A percentile compares a stretch with the other conserved stretches of the same genome.
Conservation (phyloP, 2,113 vertebrate species). For the Micronycteris hirsuta region DNA sequence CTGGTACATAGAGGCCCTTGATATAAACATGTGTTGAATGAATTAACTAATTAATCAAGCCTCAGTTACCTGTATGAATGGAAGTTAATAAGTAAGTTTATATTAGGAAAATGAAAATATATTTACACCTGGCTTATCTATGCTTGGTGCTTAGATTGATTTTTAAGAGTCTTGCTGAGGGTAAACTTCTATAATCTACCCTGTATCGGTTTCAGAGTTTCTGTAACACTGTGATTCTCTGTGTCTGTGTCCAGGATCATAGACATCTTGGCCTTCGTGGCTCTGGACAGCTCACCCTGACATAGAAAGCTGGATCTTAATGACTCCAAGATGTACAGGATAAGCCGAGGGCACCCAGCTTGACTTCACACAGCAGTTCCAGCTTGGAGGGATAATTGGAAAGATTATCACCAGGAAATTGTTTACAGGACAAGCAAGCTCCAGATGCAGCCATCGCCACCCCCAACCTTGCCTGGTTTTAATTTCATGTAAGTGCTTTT, state of each 20-base stretch:
- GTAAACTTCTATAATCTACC: neutral
- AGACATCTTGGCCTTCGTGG: neutral
- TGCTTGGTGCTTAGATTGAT: neutral
- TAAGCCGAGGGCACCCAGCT: constrained; percentile 34
- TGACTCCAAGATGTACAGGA: constrained; percentile 60
- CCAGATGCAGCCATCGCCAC: constrained; percentile 20
- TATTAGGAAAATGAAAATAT: neutral
- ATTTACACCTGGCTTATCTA: neutral
- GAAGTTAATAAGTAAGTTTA: neutral
- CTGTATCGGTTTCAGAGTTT: neutral
- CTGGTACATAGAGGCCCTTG: neutral
- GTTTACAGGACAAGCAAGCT: constrained; percentile 54
- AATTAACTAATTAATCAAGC: neutral
- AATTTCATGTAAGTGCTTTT: constrained; percentile 53
- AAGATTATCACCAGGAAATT: constrained; percentile 70
- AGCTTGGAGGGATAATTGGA: constrained; percentile 56
- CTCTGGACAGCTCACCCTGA: constrained; percentile 33
- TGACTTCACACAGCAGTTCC: constrained; percentile 44
- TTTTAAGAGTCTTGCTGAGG: neutral
- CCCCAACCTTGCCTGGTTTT: neutral
- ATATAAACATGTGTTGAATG: neutral
- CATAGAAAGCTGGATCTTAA: constrained; percentile 41
- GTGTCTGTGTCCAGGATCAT: neutral
- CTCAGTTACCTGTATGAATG: neutral
- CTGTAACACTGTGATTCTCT: neutral